These are phyloP conservation scores for Drosophila recens DNA, from an alignment of 2,888 invertebrate genomes.

Conservation along the genomic window DNA sequence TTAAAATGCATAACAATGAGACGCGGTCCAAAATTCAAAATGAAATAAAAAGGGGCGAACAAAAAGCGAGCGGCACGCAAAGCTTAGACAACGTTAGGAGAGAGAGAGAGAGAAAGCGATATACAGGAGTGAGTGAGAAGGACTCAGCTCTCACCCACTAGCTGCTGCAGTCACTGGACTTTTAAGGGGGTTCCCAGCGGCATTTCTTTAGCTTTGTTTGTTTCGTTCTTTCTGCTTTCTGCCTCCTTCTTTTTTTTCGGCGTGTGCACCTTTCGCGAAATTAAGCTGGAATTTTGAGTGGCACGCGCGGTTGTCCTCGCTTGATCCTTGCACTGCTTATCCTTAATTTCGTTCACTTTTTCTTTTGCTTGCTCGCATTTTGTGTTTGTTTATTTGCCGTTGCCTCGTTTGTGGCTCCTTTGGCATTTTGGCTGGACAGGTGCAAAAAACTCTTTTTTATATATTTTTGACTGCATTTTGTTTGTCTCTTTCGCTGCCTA, in stretches of 20 bases:
- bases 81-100: slow-evolving; percentile 34
- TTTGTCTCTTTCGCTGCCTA: neutral
- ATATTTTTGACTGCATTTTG: neutral
- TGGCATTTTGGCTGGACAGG: slow-evolving; percentile 51
- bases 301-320: slow-evolving; percentile 44
- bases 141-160: neutral
- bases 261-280: slow-evolving; percentile 59
- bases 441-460: slow-evolving; percentile 51
- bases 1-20: slow-evolving; percentile 79
- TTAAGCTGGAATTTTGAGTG: slow-evolving; percentile 71
- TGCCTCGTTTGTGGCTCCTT: slow-evolving; percentile 12
- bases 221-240: neutral
- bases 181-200: neutral
- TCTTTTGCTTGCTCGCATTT: neutral
- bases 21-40: slow-evolving; percentile 19
- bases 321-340: slow-evolving; percentile 64
- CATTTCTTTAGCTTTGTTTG: neutral
- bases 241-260: neutral
- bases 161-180: neutral
- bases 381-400: neutral
- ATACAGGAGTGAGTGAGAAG: too few species aligned
- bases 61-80: slow-evolving; percentile 55
- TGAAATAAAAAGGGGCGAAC: slow-evolving; percentile 26
- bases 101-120: too few species aligned
- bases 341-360: slow-evolving; percentile 65